phyloP scores from a whole-genome alignment of 2,888 invertebrate species.

The Nasonia oneida region DNA sequence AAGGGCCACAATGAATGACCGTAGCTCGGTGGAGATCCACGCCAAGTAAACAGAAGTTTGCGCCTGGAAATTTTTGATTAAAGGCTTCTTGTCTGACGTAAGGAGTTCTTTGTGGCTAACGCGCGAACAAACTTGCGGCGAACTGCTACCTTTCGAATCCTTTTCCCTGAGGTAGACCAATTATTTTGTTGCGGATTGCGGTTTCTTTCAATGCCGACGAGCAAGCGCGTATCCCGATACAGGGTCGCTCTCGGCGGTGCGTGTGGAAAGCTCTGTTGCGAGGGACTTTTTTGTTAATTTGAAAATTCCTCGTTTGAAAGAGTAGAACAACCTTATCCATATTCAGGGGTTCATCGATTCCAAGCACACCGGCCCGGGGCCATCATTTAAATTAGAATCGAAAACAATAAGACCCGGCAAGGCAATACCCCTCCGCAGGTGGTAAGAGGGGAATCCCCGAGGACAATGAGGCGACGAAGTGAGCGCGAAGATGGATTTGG shows the following conservation, averaged over 20 bases:
- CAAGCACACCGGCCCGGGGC: background rate
- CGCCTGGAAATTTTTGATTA: constrained; percentile 24
- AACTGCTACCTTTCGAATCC: background rate
- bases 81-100: background rate
- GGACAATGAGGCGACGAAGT: constrained; percentile 9
- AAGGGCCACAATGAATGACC: constrained; percentile 2
- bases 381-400: background rate
- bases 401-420: background rate
- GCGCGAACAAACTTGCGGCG: background rate
- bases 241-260: background rate
- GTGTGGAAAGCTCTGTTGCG: background rate
- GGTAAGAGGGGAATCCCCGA: background rate
- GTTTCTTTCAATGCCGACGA: background rate
- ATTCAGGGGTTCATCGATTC: too few relatives aligned
- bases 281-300: too few relatives aligned
- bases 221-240: background rate
- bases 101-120: constrained; percentile 13
- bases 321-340: too few relatives aligned
- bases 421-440: background rate
- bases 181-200: constrained; percentile 1
- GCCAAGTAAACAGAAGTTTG: background rate
- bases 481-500: constrained; percentile 18
- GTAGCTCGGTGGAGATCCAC: background rate
- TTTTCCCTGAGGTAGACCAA: background rate
- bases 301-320: too few relatives aligned